Evolutionary conservation across 2,113 vertebrate species (phyloP).

Genomic region (Pithys albifrons): DNA sequence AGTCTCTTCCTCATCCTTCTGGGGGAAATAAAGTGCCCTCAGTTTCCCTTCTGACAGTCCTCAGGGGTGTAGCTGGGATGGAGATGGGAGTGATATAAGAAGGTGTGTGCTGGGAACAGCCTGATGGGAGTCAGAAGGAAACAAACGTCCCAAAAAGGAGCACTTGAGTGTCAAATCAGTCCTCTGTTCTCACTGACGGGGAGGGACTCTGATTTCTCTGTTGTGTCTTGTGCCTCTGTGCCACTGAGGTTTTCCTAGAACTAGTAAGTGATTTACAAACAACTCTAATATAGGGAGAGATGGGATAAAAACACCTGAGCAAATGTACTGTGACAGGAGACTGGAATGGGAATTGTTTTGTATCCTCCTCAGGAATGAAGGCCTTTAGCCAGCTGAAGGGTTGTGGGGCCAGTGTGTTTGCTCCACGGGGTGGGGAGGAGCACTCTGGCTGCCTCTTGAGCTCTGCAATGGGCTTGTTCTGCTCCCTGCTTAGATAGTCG

Average conservation of each 20-base stretch:
- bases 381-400: neutral
- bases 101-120: neutral
- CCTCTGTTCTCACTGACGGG: neutral
- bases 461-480: neutral
- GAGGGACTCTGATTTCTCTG: neutral
- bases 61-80: fast-evolving
- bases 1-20: neutral
- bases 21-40: neutral
- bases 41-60: neutral
- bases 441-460: neutral
- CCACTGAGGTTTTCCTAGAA: neutral
- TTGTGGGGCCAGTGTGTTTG: neutral
- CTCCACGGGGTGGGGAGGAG: neutral
- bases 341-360: neutral
- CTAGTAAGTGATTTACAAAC: neutral
- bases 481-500: conserved; percentile 63
- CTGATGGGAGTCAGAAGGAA: neutral
- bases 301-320: neutral
- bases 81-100: neutral
- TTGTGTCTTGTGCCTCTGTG: neutral
- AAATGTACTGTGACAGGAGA: neutral
- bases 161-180: neutral
- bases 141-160: neutral
- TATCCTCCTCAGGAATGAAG: neutral
- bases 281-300: neutral